Conservation (phyloP, 2,888 invertebrate genomes). For the Drosophila pseudotakahashii region DNA sequence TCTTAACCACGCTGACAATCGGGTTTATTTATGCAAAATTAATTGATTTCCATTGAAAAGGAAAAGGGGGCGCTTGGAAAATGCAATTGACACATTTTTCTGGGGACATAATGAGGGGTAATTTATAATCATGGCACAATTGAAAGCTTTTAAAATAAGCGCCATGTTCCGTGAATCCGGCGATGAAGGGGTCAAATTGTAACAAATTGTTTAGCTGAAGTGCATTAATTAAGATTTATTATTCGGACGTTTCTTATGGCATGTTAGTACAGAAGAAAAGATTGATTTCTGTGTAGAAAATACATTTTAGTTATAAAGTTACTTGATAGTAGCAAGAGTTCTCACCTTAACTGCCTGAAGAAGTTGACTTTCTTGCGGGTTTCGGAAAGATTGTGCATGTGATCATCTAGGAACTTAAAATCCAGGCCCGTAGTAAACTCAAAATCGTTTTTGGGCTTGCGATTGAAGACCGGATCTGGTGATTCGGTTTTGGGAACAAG, state of each 20-base stretch:
- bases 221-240: neutral
- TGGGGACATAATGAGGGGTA: slow-evolving; percentile 29
- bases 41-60: slow-evolving; percentile 71
- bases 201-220: slow-evolving; percentile 51
- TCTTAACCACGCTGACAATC: slow-evolving; percentile 32
- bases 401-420: slow-evolving; percentile 69
- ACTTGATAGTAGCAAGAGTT: rapidly evolving
- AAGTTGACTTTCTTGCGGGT: slow-evolving; percentile 63
- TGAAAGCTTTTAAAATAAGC: slow-evolving; percentile 30
- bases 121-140: slow-evolving; percentile 49
- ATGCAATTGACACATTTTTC: slow-evolving; percentile 60
- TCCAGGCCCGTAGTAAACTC: slow-evolving; percentile 55
- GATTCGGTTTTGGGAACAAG: slow-evolving; percentile 34
- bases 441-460: slow-evolving; percentile 65
- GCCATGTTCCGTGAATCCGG: slow-evolving; percentile 36
- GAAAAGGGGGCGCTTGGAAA: slow-evolving; percentile 29
- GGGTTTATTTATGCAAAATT: slow-evolving; percentile 68
- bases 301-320: neutral
- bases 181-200: slow-evolving; percentile 56
- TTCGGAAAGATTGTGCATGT: slow-evolving; percentile 58
- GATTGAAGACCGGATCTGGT: slow-evolving; percentile 66
- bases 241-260: neutral
- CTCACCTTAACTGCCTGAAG: slow-evolving; percentile 62
- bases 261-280: slow-evolving; percentile 55
- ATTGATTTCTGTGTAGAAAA: slow-evolving; percentile 54